Conservation (phyloP, 2,113 vertebrate species). For the Poecilia latipinna region DNA sequence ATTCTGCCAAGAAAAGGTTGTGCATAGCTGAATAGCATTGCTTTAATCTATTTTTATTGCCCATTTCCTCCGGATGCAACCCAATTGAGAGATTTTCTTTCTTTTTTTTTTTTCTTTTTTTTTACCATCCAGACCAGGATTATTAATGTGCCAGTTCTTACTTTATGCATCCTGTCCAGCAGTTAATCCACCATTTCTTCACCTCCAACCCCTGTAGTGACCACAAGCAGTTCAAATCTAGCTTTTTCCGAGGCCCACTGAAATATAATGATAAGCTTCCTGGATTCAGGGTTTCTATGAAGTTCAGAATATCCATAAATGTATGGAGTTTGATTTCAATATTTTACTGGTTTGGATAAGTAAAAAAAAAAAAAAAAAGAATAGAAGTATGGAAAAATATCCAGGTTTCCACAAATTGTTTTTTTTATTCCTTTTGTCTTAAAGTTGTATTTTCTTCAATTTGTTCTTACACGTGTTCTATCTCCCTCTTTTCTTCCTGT, state of each 20-base stretch:
- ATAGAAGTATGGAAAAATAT: no score
- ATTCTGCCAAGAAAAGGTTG: slow-evolving; percentile 29
- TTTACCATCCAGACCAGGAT: slow-evolving; percentile 38
- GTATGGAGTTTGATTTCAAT: no score
- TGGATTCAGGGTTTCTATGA: background rate
- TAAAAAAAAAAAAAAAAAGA: no score
- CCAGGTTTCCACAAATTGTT: no score
- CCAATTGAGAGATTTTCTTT: slow-evolving; percentile 21
- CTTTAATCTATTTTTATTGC: slow-evolving; percentile 53
- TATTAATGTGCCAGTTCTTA: slow-evolving; percentile 18
- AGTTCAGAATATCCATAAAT: background rate
- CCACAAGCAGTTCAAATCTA: background rate
- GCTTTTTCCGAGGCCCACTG: background rate
- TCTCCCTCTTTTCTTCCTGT: no score
- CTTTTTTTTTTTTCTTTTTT: background rate
- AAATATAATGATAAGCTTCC: background rate
- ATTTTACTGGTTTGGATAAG: no score
- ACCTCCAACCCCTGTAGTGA: slow-evolving; percentile 52
- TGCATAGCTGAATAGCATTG: slow-evolving; percentile 18
- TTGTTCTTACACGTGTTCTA: background rate
- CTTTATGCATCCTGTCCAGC: slow-evolving; percentile 10
- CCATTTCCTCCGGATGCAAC: slow-evolving; percentile 25
- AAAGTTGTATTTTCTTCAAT: no score
- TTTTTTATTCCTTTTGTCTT: no score
- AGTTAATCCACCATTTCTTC: slow-evolving; percentile 56